Base-by-base conservation (phyloP, 2,888 invertebrate species). In the Amorpha juglandis region DNA sequence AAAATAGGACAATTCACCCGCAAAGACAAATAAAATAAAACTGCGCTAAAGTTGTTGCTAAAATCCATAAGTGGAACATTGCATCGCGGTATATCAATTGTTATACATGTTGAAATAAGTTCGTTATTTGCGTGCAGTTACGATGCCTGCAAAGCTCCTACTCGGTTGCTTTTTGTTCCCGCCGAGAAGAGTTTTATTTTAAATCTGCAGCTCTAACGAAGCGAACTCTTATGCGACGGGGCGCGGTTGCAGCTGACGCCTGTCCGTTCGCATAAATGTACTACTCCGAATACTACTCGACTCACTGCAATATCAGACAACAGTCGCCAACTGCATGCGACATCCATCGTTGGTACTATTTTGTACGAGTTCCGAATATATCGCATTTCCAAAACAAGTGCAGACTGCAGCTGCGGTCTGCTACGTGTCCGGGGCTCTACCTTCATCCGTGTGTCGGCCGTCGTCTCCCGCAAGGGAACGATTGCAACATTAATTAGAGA, bases 1-100 rank as follows among this genome's bases (percentile, higher is more conserved):
- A 81, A 90, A 90, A 88, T 90, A 88, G 89, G 89, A 82, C 89
- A 89, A 89, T 90, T 83, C 88, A 87, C 87, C 89, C 88, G 88
- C 90, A 88, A 87, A 88, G 89, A 90, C 89, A 89, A 91, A 91
- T 89, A 87, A 89, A 90, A 91, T 87, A 89, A 91, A 91, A 88
- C 84, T 82, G 79, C 77, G 71, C 77, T 1, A 50, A 77, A 79
- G 70, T 38, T 62, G 66, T 69, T 78, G 72, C 72, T 67, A 64
- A 16, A 16, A 35, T 71, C 70, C 68, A 70, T 68, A 67, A 71
- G 65, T 68, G n/a, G 65, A 68, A 63, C 69, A 71, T 71, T 14
- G 71, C 42, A 1, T 42, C 42, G 38, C 6, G 42, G 42, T 6
- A 58, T 16, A 8, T 38, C 12, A 42, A 12, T 19, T 19, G 19